Percentiles rank a stretch among this genome's conserved stretches.
phyloP scores from a whole-genome alignment of 2,113 vertebrate species.

The Myotis lucifugus region DNA sequence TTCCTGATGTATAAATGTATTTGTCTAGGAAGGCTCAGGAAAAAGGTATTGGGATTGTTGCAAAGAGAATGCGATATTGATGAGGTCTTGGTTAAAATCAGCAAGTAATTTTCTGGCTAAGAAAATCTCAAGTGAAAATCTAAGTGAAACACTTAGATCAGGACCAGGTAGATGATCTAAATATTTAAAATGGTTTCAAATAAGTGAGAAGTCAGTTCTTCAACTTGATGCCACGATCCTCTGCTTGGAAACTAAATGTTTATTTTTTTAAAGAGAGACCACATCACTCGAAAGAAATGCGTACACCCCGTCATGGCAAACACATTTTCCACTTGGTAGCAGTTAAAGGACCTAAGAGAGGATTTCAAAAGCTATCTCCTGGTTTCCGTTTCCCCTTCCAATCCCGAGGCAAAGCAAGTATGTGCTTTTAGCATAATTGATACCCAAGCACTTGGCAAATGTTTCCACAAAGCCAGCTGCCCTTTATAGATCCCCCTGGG shows the following conservation, averaged over 20 bases:
- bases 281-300: not conserved
- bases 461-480: slow-evolving; percentile 68
- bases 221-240: not conserved
- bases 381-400: slow-evolving; percentile 60
- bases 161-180: not conserved
- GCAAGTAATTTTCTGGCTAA: not conserved
- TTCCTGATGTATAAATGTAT: not conserved
- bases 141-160: not conserved
- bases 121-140: not conserved
- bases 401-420: slow-evolving; percentile 52
- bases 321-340: not conserved
- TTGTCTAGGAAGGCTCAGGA: not conserved
- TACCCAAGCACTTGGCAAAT: not conserved
- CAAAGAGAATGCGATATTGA: not conserved
- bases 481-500: slow-evolving; percentile 40
- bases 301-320: not conserved
- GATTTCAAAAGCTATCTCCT: slow-evolving; percentile 50
- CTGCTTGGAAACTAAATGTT: slow-evolving; percentile 1
- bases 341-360: not conserved
- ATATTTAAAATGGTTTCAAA: not conserved
- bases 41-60: not conserved
- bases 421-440: slow-evolving; percentile 60
- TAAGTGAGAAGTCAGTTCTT: not conserved
- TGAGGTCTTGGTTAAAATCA: not conserved
- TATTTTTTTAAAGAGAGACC: not conserved